Percentiles rank a stretch among this genome's conserved stretches.
Conservation (phyloP, 2,113 vertebrate genomes). For the Himantopus leucocephalus region DNA sequence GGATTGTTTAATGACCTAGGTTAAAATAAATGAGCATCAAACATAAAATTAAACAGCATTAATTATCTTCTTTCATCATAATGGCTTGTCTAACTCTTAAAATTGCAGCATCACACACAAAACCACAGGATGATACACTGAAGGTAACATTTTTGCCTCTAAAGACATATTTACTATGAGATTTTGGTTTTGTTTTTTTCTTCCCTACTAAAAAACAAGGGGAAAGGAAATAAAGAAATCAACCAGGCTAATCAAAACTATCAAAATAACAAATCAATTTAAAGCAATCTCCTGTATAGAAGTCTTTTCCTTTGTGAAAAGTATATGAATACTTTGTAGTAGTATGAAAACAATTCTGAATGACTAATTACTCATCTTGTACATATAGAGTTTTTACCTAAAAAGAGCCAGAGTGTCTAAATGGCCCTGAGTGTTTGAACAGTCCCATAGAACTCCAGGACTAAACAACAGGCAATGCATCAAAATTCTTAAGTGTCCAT, state of each 20-base stretch:
- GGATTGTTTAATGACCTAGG: background rate
- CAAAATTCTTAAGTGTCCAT: background rate
- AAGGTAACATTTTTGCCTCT: rapidly evolving
- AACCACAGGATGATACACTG: background rate
- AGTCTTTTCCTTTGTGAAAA: background rate
- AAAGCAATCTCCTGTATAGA: background rate
- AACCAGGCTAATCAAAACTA: background rate
- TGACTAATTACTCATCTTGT: background rate
- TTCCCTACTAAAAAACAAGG: background rate
- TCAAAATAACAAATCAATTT: background rate
- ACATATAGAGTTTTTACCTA: background rate
- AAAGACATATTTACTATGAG: background rate
- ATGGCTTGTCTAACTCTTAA: background rate
- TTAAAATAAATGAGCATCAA: background rate
- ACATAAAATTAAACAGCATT: background rate
- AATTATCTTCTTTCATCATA: background rate
- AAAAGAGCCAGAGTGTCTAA: background rate
- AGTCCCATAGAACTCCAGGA: background rate
- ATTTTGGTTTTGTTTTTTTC: background rate
- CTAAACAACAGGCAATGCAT: background rate
- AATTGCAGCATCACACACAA: background rate
- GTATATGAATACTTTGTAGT: no score
- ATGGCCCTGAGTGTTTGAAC: background rate
- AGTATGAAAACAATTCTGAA: no score
- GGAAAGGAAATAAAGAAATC: background rate